phyloP scores from a whole-genome alignment of 2,797 vertebrate genomes.

The Pteropus rufus region DNA sequence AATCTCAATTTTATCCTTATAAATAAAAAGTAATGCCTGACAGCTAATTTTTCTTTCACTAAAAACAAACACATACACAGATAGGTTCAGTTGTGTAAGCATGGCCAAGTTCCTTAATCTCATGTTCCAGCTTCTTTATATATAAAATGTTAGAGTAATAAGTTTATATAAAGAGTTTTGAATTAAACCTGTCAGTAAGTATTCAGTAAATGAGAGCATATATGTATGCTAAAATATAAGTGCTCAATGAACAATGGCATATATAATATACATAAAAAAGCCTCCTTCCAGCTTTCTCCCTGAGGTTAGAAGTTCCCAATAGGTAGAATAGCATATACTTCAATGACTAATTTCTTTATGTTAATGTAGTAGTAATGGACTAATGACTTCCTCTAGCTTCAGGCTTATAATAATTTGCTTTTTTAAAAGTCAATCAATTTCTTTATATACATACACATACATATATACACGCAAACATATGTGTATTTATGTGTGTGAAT shows the following conservation, averaged over 20 bases:
- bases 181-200: background rate
- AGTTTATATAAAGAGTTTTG: background rate
- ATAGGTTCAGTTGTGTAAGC: background rate
- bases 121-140: background rate
- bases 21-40: constrained; percentile 1
- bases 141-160: background rate
- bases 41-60: constrained; percentile 2
- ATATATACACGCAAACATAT: background rate
- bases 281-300: background rate
- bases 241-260: background rate
- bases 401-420: background rate
- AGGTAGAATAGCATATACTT: background rate
- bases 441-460: background rate
- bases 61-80: constrained; percentile 1
- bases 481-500: background rate
- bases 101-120: background rate
- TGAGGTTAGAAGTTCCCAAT: background rate
- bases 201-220: background rate
- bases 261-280: background rate
- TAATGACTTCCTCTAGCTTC: background rate
- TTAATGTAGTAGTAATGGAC: background rate
- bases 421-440: constrained; percentile 1
- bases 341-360: background rate
- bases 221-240: background rate
- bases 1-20: constrained; percentile 5